Evolutionary conservation across 2,888 invertebrate genomes (phyloP).

Genomic region (Helleia helle): DNA sequence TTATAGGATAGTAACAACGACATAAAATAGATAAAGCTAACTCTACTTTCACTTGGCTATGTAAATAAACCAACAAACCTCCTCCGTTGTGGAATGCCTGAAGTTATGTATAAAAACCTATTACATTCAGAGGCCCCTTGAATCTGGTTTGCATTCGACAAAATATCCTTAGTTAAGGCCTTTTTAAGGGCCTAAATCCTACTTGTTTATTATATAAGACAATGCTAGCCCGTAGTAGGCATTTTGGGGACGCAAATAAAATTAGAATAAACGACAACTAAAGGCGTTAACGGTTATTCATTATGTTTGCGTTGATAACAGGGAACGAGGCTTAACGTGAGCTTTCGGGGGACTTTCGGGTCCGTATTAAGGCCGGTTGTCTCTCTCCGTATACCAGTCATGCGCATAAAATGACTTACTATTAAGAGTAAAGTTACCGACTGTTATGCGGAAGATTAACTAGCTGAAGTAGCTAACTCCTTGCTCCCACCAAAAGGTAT

Average conservation of each 20-base stretch:
- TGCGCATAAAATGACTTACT: too few relatives aligned
- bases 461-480: too few relatives aligned
- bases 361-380: background rate
- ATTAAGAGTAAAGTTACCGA: too few relatives aligned
- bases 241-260: slow-evolving; percentile 1
- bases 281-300: slow-evolving; percentile 6
- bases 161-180: too few relatives aligned
- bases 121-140: too few relatives aligned
- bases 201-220: slow-evolving; percentile 1
- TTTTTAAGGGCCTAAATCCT: too few relatives aligned
- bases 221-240: background rate
- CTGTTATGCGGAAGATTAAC: too few relatives aligned
- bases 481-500: too few relatives aligned
- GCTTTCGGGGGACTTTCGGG: background rate
- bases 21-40: slow-evolving; percentile 5
- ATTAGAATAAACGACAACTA: slow-evolving; percentile 3
- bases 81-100: background rate
- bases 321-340: background rate
- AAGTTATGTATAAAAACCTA: too few relatives aligned
- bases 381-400: too few relatives aligned
- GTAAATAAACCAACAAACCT: background rate
- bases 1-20: background rate
- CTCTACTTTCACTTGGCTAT: background rate
- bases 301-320: slow-evolving; percentile 4
- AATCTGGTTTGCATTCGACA: too few relatives aligned